Evolutionary conservation across 2,113 vertebrate species (phyloP).

Genomic region (Bombycilla garrulus): DNA sequence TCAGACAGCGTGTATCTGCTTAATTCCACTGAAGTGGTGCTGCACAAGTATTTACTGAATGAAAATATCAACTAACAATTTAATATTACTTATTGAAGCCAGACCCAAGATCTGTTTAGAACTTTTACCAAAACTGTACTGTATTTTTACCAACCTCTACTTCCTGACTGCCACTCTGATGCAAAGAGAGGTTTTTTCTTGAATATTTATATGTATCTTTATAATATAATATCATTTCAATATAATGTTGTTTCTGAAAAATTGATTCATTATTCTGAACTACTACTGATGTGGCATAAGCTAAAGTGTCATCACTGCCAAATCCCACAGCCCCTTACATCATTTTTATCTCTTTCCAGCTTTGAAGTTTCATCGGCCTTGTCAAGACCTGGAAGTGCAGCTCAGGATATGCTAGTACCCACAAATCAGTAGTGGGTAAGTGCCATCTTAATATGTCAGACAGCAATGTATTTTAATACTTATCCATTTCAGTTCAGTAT

Average conservation of each 20-base stretch:
- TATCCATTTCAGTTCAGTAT: not conserved
- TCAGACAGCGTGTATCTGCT: not conserved
- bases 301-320: not conserved
- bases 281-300: not conserved
- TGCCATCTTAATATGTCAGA: not conserved
- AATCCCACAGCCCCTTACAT: not conserved
- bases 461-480: not conserved
- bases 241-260: not conserved
- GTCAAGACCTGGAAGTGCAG: not conserved
- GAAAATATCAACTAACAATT: not conserved
- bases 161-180: not conserved
- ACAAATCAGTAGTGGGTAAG: not conserved
- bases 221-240: not conserved
- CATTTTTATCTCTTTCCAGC: not conserved
- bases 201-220: not conserved
- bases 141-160: not conserved
- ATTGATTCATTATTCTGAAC: not conserved
- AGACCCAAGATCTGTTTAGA: not conserved
- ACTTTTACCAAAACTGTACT: not conserved
- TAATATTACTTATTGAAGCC: not conserved
- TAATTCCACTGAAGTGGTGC: not conserved
- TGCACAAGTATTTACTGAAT: not conserved
- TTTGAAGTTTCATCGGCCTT: not conserved
- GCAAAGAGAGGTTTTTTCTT: not conserved
- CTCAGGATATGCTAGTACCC: not conserved